Evolutionary conservation across 2,888 invertebrate genomes (phyloP), one percentile per base, ranked within the genome.

Genomic region (Tridacna crocea): DNA sequence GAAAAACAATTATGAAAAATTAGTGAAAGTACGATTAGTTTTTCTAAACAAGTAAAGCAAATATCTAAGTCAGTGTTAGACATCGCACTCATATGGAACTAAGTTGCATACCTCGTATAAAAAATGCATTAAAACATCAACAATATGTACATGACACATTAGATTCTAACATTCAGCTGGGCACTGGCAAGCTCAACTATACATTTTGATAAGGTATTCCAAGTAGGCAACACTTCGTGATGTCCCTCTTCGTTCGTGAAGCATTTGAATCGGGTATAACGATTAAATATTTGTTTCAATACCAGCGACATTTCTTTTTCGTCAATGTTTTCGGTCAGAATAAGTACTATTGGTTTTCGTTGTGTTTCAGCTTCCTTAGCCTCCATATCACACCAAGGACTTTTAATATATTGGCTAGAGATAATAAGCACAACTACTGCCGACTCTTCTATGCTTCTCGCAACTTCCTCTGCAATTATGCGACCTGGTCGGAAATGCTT

Each of bases 341-440:
- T 12, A 0, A 75, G 47, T 22, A 75, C 63, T 13, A 75, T 65
- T n/a, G 75, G 75, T 27, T 74, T 74, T 27, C 61, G 36, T n/a
- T 60, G 60, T 13, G 60, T 36, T 17, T 22, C 24, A n/a, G 61
- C 61, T 46, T 60, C 61, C 60, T 74, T 27, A 11, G 55, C 27
- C 55, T 74, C 74, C n/a, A n/a, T 58, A 17, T 46, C 24, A 46
- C 74, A 74, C 60, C 61, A 74, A n/a, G 22, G 74, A 15, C 58
- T 74, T 27, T 74, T 61, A 10, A 26, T 26, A 27, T 58, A 74
- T 0, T 24, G 36, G 10, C 22, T 60, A 22, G 74, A 74, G 4
- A 74, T 27, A 36, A 61, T 61, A 27, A 60, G 22, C 15, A 74
- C 13, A 2, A 58, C 36, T 15, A 61, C 74, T 15, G 60, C 61